A percentile compares a stretch with the other conserved stretches of the same genome.
phyloP scores from a whole-genome alignment of 2,888 invertebrate species.

The Arctia plantaginis region DNA sequence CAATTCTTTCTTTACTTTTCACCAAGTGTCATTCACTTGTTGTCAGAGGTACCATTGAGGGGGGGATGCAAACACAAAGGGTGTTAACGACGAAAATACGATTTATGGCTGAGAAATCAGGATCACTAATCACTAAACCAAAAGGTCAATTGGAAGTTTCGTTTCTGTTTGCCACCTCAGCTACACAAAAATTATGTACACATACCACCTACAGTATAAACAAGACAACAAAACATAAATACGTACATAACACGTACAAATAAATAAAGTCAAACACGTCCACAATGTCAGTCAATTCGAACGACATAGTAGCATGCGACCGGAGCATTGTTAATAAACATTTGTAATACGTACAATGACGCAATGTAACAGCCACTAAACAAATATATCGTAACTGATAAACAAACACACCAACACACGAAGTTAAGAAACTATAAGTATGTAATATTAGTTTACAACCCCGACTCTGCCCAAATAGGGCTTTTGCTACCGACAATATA shows the following conservation, averaged over 20 bases:
- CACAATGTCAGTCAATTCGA: background rate
- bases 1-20: no score
- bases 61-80: no score
- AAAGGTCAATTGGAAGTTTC: no score
- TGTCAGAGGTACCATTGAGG: no score
- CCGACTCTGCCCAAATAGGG: background rate
- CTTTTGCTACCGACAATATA: background rate
- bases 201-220: background rate
- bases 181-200: background rate
- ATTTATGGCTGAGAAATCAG: no score
- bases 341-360: constrained; percentile 1
- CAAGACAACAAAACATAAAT: background rate
- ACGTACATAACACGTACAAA: background rate
- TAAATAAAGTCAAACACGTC: background rate
- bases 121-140: no score
- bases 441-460: background rate
- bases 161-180: no score
- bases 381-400: background rate
- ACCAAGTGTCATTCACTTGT: no score
- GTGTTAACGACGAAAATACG: no score
- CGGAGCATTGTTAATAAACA: background rate
- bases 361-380: background rate
- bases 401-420: background rate
- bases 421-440: background rate
- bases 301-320: background rate